These are phyloP conservation scores for Melanophora roralis DNA, from an alignment of 2,888 invertebrate species.

Conservation along the genomic window DNA sequence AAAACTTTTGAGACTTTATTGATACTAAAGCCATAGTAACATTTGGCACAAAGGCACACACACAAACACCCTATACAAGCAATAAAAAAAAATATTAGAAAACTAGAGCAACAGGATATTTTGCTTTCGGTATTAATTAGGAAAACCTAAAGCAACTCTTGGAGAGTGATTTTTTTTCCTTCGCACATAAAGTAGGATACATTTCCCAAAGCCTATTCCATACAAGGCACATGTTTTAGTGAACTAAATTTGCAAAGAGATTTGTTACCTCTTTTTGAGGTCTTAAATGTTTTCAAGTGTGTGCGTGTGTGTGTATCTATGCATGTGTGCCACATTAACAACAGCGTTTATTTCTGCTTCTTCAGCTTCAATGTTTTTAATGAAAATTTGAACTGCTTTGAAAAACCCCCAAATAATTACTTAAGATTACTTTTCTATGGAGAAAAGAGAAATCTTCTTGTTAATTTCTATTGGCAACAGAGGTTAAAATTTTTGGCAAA, in stretches of 20 bases:
- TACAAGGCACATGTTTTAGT: not conserved
- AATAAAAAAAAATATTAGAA: not conserved
- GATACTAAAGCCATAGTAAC: not conserved
- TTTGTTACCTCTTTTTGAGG: too few species aligned
- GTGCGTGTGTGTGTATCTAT: too few species aligned
- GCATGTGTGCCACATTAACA: too few species aligned
- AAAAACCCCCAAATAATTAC: not conserved
- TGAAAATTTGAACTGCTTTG: slow-evolving; percentile 6
- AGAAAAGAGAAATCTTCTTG: not conserved
- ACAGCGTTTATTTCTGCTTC: not conserved
- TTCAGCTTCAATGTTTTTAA: not conserved
- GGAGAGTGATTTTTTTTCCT: not conserved
- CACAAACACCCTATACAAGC: not conserved
- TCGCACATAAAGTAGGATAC: not conserved
- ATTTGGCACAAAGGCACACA: not conserved
- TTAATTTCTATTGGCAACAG: not conserved
- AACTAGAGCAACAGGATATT: not conserved
- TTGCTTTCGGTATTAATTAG: not conserved
- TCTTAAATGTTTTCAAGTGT: too few species aligned
- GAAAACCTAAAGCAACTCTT: not conserved
- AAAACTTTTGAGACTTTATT: not conserved
- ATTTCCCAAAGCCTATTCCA: not conserved
- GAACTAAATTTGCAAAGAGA: not conserved
- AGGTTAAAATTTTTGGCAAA: not conserved
- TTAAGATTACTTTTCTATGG: slow-evolving; percentile 19